Evolutionary conservation across 2,888 invertebrate genomes (phyloP).

Genomic region (Malthinus flaveolus): DNA sequence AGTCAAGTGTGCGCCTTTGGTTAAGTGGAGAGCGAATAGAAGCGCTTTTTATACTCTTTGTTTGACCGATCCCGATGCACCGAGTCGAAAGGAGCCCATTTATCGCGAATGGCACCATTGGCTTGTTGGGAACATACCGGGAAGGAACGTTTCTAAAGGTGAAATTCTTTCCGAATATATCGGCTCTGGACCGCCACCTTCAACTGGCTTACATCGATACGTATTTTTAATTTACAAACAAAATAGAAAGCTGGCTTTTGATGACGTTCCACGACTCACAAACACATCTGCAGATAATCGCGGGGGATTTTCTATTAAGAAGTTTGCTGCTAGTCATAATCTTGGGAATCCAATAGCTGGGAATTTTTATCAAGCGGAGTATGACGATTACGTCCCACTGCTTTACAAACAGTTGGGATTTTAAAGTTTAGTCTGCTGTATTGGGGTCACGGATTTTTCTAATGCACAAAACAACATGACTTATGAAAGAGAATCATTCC

Average conservation of each 20-base stretch:
- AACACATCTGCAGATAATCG: constrained; percentile 38
- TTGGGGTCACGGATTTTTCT: neutral
- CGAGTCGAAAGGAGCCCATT: constrained; percentile 68
- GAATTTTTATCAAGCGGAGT: constrained; percentile 38
- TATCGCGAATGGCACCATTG: constrained; percentile 79
- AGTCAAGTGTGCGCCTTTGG: constrained; percentile 42
- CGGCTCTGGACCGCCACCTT: constrained; percentile 72
- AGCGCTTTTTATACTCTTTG: constrained; percentile 49
- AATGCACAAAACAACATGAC: too few relatives aligned
- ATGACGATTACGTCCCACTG: constrained; percentile 32
- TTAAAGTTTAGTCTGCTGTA: neutral
- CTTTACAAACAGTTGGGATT: constrained; percentile 22
- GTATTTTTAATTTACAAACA: constrained; percentile 63
- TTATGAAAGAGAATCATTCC: too few relatives aligned
- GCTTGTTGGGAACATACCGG: constrained; percentile 75
- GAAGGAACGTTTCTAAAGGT: constrained; percentile 61
- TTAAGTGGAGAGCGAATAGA: constrained; percentile 43
- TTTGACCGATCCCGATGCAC: constrained; percentile 76
- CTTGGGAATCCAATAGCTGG: constrained; percentile 39
- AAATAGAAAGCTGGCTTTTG: constrained; percentile 40
- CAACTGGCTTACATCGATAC: constrained; percentile 74
- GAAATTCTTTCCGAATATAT: constrained; percentile 70
- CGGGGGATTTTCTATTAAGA: constrained; percentile 35
- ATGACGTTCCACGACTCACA: constrained; percentile 39
- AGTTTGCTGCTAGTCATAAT: constrained; percentile 37